Percentiles rank a stretch among this genome's conserved stretches.
Conservation (phyloP, 2,888 invertebrate species). For the Sinopyrophorus schimmeli region DNA sequence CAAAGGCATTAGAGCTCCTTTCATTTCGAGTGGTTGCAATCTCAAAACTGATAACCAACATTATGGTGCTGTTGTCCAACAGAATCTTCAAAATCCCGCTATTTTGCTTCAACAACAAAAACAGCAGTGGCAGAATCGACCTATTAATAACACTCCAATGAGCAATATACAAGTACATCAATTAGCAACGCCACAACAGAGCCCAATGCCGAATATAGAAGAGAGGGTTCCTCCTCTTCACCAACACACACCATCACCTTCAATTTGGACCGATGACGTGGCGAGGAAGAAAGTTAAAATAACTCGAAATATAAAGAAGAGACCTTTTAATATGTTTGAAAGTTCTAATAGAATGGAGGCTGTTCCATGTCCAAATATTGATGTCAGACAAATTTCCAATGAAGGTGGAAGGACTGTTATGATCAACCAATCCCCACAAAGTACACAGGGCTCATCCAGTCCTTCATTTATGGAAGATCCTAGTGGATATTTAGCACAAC, state of each 20-base stretch:
- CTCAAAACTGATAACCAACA: constrained; percentile 23
- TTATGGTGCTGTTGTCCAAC: constrained; percentile 34
- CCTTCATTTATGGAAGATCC: constrained; percentile 92
- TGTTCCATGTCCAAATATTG: constrained; percentile 63
- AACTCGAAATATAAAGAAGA: constrained; percentile 60
- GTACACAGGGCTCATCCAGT: constrained; percentile 50
- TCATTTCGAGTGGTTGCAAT: constrained; percentile 36
- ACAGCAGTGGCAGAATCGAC: constrained; percentile 45
- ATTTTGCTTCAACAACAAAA: constrained; percentile 43
- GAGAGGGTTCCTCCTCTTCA: constrained; percentile 75
- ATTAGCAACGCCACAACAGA: constrained; percentile 41
- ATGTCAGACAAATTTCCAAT: constrained; percentile 60
- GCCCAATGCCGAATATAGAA: constrained; percentile 55
- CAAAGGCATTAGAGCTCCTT: constrained; percentile 44
- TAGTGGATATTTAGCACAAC: constrained; percentile 87
- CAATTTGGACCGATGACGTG: constrained; percentile 61
- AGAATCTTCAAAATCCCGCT: constrained; percentile 20
- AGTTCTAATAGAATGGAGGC: constrained; percentile 41
- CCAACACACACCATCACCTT: constrained; percentile 66
- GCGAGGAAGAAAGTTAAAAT: constrained; percentile 63
- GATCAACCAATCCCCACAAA: constrained; percentile 46
- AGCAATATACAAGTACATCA: no score
- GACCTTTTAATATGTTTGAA: constrained; percentile 57
- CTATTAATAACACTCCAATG: constrained; percentile 39
- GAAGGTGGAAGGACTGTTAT: constrained; percentile 52